Conservation (phyloP, 2,888 invertebrate genomes). For the Drosophila seclusa region DNA sequence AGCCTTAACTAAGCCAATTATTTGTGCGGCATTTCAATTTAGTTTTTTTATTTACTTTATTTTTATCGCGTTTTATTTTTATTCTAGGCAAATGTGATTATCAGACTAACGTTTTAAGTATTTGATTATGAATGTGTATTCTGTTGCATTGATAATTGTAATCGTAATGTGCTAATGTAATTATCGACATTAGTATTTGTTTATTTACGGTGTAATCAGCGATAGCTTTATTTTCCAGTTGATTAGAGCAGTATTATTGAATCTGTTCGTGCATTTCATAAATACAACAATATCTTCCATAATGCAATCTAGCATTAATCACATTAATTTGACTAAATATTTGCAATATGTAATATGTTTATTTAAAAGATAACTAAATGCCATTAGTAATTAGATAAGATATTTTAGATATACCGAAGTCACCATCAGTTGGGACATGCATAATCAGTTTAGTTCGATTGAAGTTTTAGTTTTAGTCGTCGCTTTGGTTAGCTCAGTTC, state of each 20-base stretch:
- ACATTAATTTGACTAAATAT: not conserved
- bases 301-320: not conserved
- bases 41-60: not conserved
- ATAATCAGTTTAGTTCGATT: not conserved
- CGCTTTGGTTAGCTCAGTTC: constrained; percentile 12
- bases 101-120: constrained; percentile 14
- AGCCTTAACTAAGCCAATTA: constrained; percentile 2
- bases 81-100: constrained; percentile 13
- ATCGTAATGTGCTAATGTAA: constrained; percentile 35
- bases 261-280: not conserved
- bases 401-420: not conserved
- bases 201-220: constrained; percentile 27
- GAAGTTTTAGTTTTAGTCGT: constrained; percentile 18
- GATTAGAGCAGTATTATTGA: constrained; percentile 11
- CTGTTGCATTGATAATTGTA: constrained; percentile 12
- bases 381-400: not conserved
- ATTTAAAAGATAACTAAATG: not conserved
- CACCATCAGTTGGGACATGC: not conserved
- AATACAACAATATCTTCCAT: not conserved
- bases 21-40: constrained; percentile 4
- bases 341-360: not conserved
- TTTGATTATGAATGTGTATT: constrained; percentile 2
- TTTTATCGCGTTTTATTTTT: not conserved
- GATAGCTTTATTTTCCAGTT: constrained; percentile 3
- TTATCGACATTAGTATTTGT: constrained; percentile 11